Evolutionary conservation across 1,140 invertebrate species (phyloP), one percentile per base, ranked within the genome.

Genomic region (Drosophila trapezifrons): DNA sequence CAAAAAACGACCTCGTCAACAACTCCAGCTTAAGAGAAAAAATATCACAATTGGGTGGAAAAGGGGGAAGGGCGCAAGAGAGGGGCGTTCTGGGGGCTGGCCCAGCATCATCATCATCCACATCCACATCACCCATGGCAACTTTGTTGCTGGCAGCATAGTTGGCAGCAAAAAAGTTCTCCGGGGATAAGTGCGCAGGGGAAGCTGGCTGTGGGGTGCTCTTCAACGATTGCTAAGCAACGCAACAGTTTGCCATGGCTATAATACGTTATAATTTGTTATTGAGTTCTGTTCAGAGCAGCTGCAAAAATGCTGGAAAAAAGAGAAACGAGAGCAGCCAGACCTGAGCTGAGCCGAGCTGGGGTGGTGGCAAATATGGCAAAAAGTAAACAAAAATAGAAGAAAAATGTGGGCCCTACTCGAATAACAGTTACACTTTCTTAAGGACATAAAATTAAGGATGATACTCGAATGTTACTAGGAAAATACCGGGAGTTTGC

Each of bases 211-310:
- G 56, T 52, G 71, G 73, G 62, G 59, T n/a, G 37, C 51, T 69
- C 27, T 74, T 47, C 76, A 75, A 64, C 73, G 69, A 85, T 90
- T 89, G 80, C 85, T 90, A 76, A 80, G 90, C 90, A 91, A 91
- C 90, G 90, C 90, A 91, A 91, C 90, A 91, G 90, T 91, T 91
- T 91, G 90, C 85, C 90, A 91, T 91, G 80, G 90, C 86, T 91
- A 91, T 91, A 91, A 91, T 91, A 91, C 85, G 77, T 90, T 90
- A 85, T 91, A 91, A 91, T 91, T 91, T 91, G 90, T 90, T 90
- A 90, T 90, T 90, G 87, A 90, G 87, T 90, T 90, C 90, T 90
- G 64, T 72, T 80, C 80, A 71, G 65, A 78, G 84, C 77, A 89
- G 80, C 80, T 80, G 70, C 77, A 89, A 89, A 89, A 89, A 82